Conservation (phyloP, 2,113 vertebrate species). For the Halichoerus grypus region DNA sequence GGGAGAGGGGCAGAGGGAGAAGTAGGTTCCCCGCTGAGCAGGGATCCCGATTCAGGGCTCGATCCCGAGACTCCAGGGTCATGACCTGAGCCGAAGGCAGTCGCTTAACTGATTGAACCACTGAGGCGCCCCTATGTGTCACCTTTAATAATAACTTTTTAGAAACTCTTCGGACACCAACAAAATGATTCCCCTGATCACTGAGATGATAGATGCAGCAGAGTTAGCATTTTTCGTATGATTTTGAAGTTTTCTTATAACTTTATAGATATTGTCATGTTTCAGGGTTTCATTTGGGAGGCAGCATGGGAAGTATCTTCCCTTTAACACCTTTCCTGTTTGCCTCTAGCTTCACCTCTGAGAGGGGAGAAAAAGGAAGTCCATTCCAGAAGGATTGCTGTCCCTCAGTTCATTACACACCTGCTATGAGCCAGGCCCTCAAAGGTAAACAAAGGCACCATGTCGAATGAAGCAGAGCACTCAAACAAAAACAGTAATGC, state of each 20-base stretch:
- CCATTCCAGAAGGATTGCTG: not conserved
- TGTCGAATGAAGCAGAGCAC: not conserved
- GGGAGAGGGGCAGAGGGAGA: too few relatives aligned
- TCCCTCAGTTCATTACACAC: not conserved
- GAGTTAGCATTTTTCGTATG: not conserved
- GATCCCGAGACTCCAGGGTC: too few relatives aligned
- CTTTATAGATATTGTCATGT: not conserved
- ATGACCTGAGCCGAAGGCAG: too few relatives aligned
- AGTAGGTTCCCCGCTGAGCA: too few relatives aligned
- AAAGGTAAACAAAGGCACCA: not conserved
- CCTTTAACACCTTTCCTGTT: not conserved
- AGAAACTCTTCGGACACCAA: not conserved
- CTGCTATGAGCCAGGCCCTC: not conserved
- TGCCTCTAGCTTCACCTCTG: not conserved
- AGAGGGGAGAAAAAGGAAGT: not conserved
- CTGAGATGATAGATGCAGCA: not conserved
- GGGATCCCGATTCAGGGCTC: too few relatives aligned
- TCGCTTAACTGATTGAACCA: too few relatives aligned
- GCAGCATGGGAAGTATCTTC: not conserved
- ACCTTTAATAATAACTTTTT: not conserved
- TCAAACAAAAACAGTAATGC: not conserved
- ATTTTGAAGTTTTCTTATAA: constrained; percentile 30
- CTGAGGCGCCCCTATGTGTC: not conserved
- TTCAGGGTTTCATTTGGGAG: not conserved
- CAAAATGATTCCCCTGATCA: not conserved